Base-by-base conservation (phyloP, 2,888 invertebrate genomes). In the Orthonychiurus folsomi region DNA sequence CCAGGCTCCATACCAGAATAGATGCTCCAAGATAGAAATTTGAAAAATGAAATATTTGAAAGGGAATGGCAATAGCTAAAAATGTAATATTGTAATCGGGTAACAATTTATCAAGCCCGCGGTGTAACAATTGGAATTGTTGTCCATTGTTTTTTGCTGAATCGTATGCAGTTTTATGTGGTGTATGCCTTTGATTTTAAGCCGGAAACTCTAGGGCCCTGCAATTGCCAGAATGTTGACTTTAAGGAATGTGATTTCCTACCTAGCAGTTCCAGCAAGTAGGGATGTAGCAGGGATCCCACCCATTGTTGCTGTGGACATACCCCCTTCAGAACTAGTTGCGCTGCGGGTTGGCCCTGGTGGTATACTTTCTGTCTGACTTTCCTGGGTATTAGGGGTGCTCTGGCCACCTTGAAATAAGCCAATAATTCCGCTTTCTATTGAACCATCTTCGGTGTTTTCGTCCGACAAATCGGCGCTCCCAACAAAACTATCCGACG, bases 201-300 rank as follows among this genome's bases (percentile, higher is more conserved):
- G n/a, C n/a, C n/a, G n/a, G n/a, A n/a, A n/a, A n/a, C n/a, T n/a
- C n/a, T n/a, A n/a, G n/a, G n/a, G n/a, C n/a, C n/a, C n/a, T n/a
- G n/a, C n/a, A n/a, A n/a, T n/a, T n/a, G n/a, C n/a, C n/a, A n/a
- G n/a, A n/a, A n/a, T n/a, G n/a, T n/a, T n/a, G n/a, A n/a, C n/a
- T n/a, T n/a, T n/a, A n/a, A n/a, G n/a, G n/a, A n/a, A n/a, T n/a
- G n/a, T n/a, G n/a, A n/a, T n/a, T n/a, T 18, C 20, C 18, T 54
- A 66, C 66, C 67, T 68, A 1, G 67, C 64, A 1, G 68, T 69
- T 25, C 72, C 70, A 18, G 72, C 67, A 23, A 71, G 59, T 3
- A 71, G 50, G 21, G 67, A 61, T 61, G 60, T 12, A 59, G 56
- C 9, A 59, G 62, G 26, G 37, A 63, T 63, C 20, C 63, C 24